Base-by-base conservation (phyloP, 2,888 invertebrate genomes). In the Acleris emargana region DNA sequence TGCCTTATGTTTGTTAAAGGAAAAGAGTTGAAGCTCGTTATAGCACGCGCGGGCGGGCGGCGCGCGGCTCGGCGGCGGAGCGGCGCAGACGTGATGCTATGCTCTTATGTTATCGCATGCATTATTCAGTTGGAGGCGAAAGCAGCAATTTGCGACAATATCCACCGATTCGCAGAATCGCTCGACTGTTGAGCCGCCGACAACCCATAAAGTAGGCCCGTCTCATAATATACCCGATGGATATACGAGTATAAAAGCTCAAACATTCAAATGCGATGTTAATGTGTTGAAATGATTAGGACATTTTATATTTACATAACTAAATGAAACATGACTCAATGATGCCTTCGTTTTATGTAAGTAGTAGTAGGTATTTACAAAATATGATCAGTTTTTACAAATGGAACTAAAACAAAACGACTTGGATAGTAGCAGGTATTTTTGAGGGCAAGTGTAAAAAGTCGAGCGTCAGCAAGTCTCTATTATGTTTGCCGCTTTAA, bases 141-240 rank as follows among this genome's bases (percentile, higher is more conserved):
- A 92, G 91, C 91, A 87, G 89, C 89, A 89, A 91, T 91, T 91
- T 91, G 91, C 90, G 91, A 90, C 91, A 90, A 88, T 91, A 91
- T 91, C 89, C 91, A 89, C 84, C 79, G 89, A 84, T 91, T 91
- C 91, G 86, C 83, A 84, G 92, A 91, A 91, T 77, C 80, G 83
- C 71, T 78, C 82, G 84, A 87, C 85, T 88, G 86, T 85, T 81
- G 81, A 85, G 83, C 82, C 81, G 88, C 88, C 91, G 89, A 84
- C 90, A 81, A 83, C 79, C 83, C 82, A 84, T 88, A 86, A 89
- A 88, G 88, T 88, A 89, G 87, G 86, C 87, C 84, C 80, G 85
- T 85, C 89, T 87, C 86, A 89, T 88, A 87, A 88, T 87, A 85
- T 84, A 86, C 78, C 82, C 79, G 81, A 76, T 83, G 80, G 81